Evolutionary conservation across 2,113 vertebrate species (phyloP).

Genomic region (Heptranchias perlo): DNA sequence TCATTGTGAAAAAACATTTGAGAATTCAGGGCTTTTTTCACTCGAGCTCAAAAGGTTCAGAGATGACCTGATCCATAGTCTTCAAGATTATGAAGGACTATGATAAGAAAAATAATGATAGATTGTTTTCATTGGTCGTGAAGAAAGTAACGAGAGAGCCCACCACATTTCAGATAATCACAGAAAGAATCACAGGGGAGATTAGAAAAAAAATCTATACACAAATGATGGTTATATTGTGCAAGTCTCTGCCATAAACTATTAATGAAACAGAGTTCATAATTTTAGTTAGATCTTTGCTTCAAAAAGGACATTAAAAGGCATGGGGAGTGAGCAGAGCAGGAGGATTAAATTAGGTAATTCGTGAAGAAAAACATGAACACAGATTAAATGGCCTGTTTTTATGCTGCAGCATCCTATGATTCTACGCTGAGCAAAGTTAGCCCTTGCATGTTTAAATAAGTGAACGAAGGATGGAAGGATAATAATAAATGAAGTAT

Average conservation of each 20-base stretch:
- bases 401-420: neutral
- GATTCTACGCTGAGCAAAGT: neutral
- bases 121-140: no score
- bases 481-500: no score
- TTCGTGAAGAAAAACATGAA: neutral
- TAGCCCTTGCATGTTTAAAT: no score
- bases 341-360: neutral
- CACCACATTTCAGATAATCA: no score
- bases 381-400: neutral
- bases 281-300: neutral
- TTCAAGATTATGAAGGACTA: neutral
- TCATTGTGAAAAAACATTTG: neutral
- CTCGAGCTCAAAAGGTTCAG: neutral
- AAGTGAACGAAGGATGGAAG: no score
- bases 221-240: neutral
- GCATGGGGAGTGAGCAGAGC: neutral
- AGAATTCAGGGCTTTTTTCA: neutral
- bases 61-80: neutral
- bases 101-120: no score
- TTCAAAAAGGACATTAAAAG: neutral
- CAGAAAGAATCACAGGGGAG: no score
- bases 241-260: neutral
- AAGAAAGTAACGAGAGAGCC: no score
- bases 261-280: neutral
- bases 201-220: neutral